These are phyloP conservation scores for Python bivittatus DNA, from an alignment of 2,113 vertebrate genomes.

Conservation along the genomic window DNA sequence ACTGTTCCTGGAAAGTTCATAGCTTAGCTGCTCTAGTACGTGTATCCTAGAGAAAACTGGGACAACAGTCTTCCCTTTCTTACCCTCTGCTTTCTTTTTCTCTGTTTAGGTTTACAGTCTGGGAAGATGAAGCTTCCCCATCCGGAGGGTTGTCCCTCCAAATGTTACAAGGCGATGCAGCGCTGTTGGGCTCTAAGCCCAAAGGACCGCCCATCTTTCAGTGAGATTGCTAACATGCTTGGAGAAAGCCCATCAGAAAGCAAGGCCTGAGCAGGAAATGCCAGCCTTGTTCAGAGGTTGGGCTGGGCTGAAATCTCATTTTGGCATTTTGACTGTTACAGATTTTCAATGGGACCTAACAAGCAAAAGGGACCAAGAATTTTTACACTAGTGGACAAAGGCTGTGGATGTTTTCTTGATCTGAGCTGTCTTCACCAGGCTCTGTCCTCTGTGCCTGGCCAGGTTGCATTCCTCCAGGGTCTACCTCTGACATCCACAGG, in stretches of 20 bases:
- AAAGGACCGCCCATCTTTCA: slow-evolving; percentile 95
- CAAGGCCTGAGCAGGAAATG: slow-evolving; percentile 82
- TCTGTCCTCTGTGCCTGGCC: neutral
- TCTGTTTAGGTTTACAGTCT: slow-evolving; percentile 80
- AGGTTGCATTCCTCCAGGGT: slow-evolving; percentile 3
- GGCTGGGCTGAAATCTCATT: slow-evolving; percentile 20
- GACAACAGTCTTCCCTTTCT: neutral
- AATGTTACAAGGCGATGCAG: slow-evolving; percentile 89
- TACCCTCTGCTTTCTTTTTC: neutral
- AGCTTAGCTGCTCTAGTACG: neutral
- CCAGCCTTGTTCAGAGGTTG: slow-evolving; percentile 23
- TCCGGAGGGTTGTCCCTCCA: slow-evolving; percentile 88
- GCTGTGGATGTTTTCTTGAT: neutral
- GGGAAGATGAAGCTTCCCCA: slow-evolving; percentile 82
- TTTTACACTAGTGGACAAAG: slow-evolving; percentile 2
- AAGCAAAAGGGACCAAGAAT: slow-evolving; percentile 18
- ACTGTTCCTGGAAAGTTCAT: neutral
- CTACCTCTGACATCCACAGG: slow-evolving; percentile 28
- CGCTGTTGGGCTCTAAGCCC: slow-evolving; percentile 91
- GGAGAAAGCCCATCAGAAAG: slow-evolving; percentile 85
- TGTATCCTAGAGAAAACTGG: neutral
- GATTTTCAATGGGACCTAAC: slow-evolving; percentile 2
- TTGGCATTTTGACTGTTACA: slow-evolving; percentile 34
- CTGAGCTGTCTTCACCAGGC: neutral
- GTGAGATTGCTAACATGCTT: slow-evolving; percentile 83